A percentile compares a stretch with the other conserved stretches of the same genome.
phyloP scores from a whole-genome alignment of 1,140 invertebrate species.

The Muscidifurax raptorellus region DNA sequence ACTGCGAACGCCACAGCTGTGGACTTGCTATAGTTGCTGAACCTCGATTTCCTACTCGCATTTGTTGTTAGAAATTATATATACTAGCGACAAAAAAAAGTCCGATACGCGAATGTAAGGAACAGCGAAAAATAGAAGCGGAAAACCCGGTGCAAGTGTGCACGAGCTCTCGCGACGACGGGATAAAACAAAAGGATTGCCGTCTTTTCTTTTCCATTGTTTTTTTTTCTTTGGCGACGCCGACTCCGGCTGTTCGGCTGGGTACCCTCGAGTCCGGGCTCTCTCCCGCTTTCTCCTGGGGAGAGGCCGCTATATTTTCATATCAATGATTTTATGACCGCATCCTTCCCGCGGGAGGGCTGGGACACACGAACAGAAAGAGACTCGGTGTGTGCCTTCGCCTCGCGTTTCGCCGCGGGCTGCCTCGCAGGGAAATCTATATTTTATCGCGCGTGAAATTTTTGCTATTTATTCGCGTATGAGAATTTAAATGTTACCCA shows the following conservation, averaged over 20 bases:
- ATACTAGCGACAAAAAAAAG: not conserved
- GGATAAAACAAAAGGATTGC: constrained; percentile 67
- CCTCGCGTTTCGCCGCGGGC: constrained; percentile 55
- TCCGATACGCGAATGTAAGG: not conserved
- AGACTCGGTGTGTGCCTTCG: constrained; percentile 25
- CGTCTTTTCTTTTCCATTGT: constrained; percentile 50
- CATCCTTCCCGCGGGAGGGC: constrained; percentile 67
- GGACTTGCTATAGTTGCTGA: not conserved
- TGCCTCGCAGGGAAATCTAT: constrained; percentile 71
- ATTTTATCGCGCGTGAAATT: constrained; percentile 77
- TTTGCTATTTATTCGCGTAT: constrained; percentile 77
- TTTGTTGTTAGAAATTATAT: not conserved
- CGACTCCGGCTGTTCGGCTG: constrained; percentile 62
- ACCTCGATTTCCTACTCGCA: not conserved
- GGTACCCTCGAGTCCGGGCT: constrained; percentile 60
- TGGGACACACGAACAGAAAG: constrained; percentile 31
- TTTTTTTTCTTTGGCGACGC: constrained; percentile 57
- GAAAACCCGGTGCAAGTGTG: not conserved
- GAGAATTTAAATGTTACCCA: constrained; percentile 76
- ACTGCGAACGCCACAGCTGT: not conserved
- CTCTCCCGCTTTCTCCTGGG: constrained; percentile 37
- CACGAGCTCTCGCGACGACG: not conserved
- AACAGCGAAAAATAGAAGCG: not conserved
- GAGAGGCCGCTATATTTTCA: constrained; percentile 73
- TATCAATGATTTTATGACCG: constrained; percentile 77